phyloP scores from a whole-genome alignment of 2,888 invertebrate species.

The Oscheius sp. region DNA sequence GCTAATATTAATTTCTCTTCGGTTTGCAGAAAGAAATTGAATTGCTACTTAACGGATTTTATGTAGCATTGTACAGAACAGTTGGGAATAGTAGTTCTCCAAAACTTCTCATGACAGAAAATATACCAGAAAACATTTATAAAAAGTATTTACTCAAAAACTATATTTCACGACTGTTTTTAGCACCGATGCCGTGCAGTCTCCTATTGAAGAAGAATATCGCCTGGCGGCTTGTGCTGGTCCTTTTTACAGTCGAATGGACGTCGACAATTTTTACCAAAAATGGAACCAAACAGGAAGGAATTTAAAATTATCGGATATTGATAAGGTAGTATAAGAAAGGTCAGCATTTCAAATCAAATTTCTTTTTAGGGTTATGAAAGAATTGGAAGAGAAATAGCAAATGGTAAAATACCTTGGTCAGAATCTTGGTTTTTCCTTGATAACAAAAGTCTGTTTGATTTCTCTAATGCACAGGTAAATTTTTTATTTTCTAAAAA shows the following conservation, averaged over 20 bases:
- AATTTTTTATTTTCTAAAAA: neutral
- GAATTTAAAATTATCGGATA: conserved; percentile 11
- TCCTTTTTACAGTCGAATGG: conserved; percentile 31
- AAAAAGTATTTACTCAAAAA: neutral
- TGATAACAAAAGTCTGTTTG: neutral
- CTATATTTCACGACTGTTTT: neutral
- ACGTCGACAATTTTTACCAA: conserved; percentile 31
- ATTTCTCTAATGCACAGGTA: neutral
- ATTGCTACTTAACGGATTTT: conserved; percentile 11
- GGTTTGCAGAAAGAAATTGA: conserved; percentile 21
- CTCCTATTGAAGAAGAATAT: neutral
- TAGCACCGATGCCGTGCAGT: too few species aligned
- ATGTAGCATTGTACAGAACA: conserved; percentile 22
- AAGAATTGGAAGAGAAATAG: conserved; percentile 21
- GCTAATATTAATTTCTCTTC: neutral
- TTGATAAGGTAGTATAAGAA: conserved; percentile 29
- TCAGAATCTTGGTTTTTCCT: conserved; percentile 28
- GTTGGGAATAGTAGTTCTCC: neutral
- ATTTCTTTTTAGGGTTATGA: conserved; percentile 25
- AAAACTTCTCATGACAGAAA: conserved; percentile 3
- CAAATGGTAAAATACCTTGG: neutral
- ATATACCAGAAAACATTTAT: neutral
- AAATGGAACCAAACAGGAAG: conserved; percentile 14
- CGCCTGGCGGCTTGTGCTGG: conserved; percentile 35
- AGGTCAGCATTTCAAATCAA: neutral